Percentiles rank a stretch among this genome's conserved stretches.
phyloP scores from a whole-genome alignment of 2,797 vertebrate genomes.

The Tenualosa ilisha region DNA sequence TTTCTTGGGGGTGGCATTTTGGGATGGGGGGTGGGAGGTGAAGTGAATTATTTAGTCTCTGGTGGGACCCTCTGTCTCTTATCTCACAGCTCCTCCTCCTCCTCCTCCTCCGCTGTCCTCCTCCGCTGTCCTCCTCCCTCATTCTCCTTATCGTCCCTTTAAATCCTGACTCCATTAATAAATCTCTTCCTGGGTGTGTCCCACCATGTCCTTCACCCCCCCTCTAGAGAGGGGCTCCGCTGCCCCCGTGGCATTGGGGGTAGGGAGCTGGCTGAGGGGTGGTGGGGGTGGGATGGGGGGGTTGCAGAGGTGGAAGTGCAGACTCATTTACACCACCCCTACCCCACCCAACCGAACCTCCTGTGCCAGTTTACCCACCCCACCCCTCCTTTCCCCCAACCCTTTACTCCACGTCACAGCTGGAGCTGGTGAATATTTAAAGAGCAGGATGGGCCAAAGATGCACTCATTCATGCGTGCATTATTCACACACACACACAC shows the following conservation, averaged over 20 bases:
- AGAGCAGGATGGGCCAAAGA: conserved; percentile 11
- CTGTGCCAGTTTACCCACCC: background rate
- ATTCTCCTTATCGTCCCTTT: conserved; percentile 3
- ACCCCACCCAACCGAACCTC: background rate
- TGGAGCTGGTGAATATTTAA: conserved; percentile 44
- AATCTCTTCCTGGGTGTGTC: conserved; percentile 16
- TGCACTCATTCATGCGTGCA: background rate
- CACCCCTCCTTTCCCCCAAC: background rate
- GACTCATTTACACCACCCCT: conserved; percentile 14
- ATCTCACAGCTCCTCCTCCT: background rate
- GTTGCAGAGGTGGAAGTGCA: conserved; percentile 8
- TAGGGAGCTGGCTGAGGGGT: background rate
- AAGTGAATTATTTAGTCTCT: conserved; percentile 18
- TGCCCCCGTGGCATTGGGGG: background rate
- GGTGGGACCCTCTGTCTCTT: background rate
- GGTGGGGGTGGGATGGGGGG: background rate
- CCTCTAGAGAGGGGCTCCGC: background rate
- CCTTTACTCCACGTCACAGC: conserved; percentile 30
- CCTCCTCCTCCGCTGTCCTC: background rate
- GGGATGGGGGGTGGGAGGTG: background rate
- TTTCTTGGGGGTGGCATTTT: background rate
- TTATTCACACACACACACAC: conserved; percentile 15
- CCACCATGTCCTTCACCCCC: conserved; percentile 3
- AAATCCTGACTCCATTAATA: conserved; percentile 18
- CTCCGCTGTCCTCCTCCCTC: background rate